Evolutionary conservation across 2,888 invertebrate genomes (phyloP), one percentile per base, ranked within the genome.

Genomic region (Labia minor): DNA sequence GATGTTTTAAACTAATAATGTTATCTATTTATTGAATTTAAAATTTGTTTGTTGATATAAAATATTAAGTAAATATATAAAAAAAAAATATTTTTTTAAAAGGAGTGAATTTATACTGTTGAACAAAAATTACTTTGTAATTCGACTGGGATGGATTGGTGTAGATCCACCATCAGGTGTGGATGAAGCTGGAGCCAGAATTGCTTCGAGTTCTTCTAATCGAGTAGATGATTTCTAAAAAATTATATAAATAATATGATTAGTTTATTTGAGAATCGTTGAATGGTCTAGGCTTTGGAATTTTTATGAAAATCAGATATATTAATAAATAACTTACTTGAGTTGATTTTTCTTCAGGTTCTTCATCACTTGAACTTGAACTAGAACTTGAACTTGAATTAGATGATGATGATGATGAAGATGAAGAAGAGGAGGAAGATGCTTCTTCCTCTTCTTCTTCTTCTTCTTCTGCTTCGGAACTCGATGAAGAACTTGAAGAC

Each of bases 341-440:
- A 26, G 26, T 6, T 26, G 26, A 8, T 19, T 21, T 62, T 20
- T 21, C 21, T 21, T 66, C 65, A 8, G 62, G 26, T 62, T 66
- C 69, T 37, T 64, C 63, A 14, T 67, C 68, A 18, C 49, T 49
- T 19, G 67, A 66, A 33, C 66, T 66, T 49, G 49, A 49, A 49
- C 66, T 66, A 61, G 49, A 49, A 14, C 68, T 69, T 19, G 67
- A 67, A 18, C 64, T 67, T 1, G 62, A 64, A 16, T 67, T 63
- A 20, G 63, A 65, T 10, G 65, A 67, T 14, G 65, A 67, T 11
- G 65, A 67, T 14, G 65, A 65, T 2, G 68, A 68, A n/a, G 68
- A 65, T n/a, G 65, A 63, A 1, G 69, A 68, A 1, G 68, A 68
- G 14, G 69, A 69, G 16, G 66, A 63, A 3, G 68, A 68, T 16